Evolutionary conservation across 1,140 invertebrate genomes (phyloP).

Genomic region (Lordiphosa mommai): DNA sequence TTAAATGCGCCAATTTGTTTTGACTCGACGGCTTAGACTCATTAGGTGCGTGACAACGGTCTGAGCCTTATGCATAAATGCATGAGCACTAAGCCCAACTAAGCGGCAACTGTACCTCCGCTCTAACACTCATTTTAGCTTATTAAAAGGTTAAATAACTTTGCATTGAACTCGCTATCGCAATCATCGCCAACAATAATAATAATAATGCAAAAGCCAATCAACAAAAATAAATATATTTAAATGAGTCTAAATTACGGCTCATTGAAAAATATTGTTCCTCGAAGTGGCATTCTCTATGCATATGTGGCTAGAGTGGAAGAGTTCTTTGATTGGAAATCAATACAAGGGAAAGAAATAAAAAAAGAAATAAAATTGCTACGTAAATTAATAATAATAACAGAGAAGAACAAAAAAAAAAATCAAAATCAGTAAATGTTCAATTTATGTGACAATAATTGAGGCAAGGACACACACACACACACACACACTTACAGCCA

Average conservation of each 20-base stretch:
- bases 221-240: constrained; percentile 76
- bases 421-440: constrained; percentile 57
- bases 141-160: constrained; percentile 77
- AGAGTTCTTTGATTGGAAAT: constrained; percentile 58
- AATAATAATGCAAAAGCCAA: constrained; percentile 63
- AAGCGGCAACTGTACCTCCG: constrained; percentile 12
- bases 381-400: constrained; percentile 67
- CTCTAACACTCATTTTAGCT: constrained; percentile 44
- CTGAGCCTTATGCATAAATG: constrained; percentile 58
- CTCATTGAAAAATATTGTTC: constrained; percentile 73
- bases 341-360: constrained; percentile 38
- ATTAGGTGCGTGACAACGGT: constrained; percentile 17
- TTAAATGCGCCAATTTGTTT: constrained; percentile 74
- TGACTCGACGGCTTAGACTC: constrained; percentile 46
- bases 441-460: constrained; percentile 77
- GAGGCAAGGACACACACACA: constrained; percentile 23
- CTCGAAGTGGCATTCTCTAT: constrained; percentile 26
- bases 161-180: constrained; percentile 74
- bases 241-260: constrained; percentile 77
- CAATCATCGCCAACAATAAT: constrained; percentile 39
- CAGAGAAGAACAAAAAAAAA: constrained; percentile 61
- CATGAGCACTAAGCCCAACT: constrained; percentile 43
- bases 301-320: neutral
- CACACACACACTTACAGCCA: constrained; percentile 16
- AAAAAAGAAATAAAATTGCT: constrained; percentile 34